Base-by-base conservation (phyloP, 2,113 vertebrate genomes). In the Thunnus thynnus region DNA sequence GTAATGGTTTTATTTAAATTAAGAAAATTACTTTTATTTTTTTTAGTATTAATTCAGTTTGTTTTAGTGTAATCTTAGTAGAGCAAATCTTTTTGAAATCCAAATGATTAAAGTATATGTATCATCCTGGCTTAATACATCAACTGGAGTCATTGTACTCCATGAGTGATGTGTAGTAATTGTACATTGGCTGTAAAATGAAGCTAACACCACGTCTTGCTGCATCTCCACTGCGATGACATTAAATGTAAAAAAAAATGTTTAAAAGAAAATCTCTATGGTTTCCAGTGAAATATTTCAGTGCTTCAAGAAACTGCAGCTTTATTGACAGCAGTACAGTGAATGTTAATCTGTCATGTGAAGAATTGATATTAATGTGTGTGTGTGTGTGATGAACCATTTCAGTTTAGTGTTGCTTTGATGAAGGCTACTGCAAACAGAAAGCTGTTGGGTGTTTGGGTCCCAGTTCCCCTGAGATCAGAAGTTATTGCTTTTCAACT, bases 1-100 rank as follows among this genome's bases (percentile, higher is more conserved):
- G 5, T 47, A 20, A 76, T 52, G 18, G 14, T 36, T 62, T 55
- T 68, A 65, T 47, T 41, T 71, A 51, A 66, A 52, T 47, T 27
- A 60, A 69, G 66, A 27, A 48, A 56, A 60, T 60, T 12, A 60
- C 27, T 20, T 9, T 32, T 30, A 12, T 5, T 8, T 14, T 1
- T 54, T 46, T 20, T 22, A 7, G 13, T 13, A 56, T 73, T 55
- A 32, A 25, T 54, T 36, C 1, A 13, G 20, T 10, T 65, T 18
- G 8, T 69, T 63, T 52, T 25, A 54, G 3, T 66, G 14, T 55
- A 32, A 65, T 58, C 9, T 25, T 56, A 47, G 20, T 6, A 12
- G 25, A 25, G 2, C 5, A 58, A 51, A 16, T 51, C 12, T 0
- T 27, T 14, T 72, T 48, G 3, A 10, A 64, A 27, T 52, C 36